phyloP scores from a whole-genome alignment of 2,797 vertebrate species.

The Darevskia nairensis region DNA sequence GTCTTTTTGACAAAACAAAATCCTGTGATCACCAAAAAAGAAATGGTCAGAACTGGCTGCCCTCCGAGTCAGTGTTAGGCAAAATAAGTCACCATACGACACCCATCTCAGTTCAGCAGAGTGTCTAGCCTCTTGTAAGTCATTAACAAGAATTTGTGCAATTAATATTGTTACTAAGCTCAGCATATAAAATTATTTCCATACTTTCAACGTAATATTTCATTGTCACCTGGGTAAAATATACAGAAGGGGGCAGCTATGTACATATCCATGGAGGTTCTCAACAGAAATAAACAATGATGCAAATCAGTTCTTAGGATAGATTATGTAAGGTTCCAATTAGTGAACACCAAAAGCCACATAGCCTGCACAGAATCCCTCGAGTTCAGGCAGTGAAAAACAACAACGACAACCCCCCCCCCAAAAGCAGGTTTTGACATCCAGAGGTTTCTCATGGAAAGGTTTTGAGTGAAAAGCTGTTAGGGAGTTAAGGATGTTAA shows the following conservation, averaged over 20 bases:
- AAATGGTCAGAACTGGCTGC: background rate
- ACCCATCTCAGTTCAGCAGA: background rate
- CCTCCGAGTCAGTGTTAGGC: background rate
- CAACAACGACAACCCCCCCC: background rate
- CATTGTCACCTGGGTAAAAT: conserved; percentile 51
- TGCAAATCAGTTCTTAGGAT: conserved; percentile 56
- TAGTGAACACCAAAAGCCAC: conserved; percentile 55
- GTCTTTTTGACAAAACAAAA: background rate
- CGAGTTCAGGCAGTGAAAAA: conserved; percentile 33
- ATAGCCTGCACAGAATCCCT: conserved; percentile 26
- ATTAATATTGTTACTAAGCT: conserved; percentile 28
- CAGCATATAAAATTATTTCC: conserved; percentile 54
- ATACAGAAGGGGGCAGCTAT: conserved; percentile 58
- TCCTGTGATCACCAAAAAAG: no score
- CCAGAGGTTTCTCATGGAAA: conserved; percentile 32
- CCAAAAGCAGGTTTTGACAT: background rate
- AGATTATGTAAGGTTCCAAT: conserved; percentile 57
- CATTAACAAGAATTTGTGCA: background rate
- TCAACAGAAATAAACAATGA: conserved; percentile 60
- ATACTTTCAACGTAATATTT: conserved; percentile 52
- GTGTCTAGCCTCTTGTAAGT: no score
- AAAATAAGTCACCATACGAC: background rate
- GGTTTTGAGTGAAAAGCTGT: conserved; percentile 41
- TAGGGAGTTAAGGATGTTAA: conserved; percentile 32
- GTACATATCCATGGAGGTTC: conserved; percentile 65